Evolutionary conservation across 1,140 invertebrate genomes (phyloP).

Genomic region (Monochamus saltuarius): DNA sequence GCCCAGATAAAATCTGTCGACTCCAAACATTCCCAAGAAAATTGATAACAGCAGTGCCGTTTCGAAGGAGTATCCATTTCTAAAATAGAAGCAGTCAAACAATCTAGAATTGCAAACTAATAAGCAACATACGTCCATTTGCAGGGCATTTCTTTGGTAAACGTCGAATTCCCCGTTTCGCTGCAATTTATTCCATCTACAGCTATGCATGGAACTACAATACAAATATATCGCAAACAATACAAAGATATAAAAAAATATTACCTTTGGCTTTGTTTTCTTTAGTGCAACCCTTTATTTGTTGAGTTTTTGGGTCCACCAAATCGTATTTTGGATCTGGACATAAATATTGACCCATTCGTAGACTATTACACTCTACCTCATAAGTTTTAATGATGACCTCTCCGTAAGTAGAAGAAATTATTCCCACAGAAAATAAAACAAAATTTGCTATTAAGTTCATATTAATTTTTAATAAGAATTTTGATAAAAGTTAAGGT

Average conservation of each 20-base stretch:
- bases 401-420: too few species aligned
- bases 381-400: neutral
- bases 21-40: conserved; percentile 96
- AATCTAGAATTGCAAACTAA: conserved; percentile 10
- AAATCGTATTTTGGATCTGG: conserved; percentile 74
- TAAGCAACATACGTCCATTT: conserved; percentile 84
- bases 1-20: conserved; percentile 94
- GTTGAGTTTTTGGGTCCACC: conserved; percentile 89
- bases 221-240: neutral
- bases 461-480: too few species aligned
- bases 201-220: conserved; percentile 65
- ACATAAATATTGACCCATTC: conserved; percentile 85
- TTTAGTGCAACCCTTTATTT: conserved; percentile 76
- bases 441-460: too few species aligned
- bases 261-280: conserved; percentile 78
- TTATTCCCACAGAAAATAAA: too few species aligned
- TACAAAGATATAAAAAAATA: neutral
- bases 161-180: conserved; percentile 76
- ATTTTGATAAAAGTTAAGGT: too few species aligned
- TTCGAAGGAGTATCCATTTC: conserved; percentile 92
- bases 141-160: conserved; percentile 81
- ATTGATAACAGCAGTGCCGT: conserved; percentile 90
- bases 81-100: conserved; percentile 54
- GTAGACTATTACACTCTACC: conserved; percentile 67
- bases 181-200: conserved; percentile 80